phyloP scores from a whole-genome alignment of 2,113 vertebrate genomes.

The Tragelaphus imberbis region DNA sequence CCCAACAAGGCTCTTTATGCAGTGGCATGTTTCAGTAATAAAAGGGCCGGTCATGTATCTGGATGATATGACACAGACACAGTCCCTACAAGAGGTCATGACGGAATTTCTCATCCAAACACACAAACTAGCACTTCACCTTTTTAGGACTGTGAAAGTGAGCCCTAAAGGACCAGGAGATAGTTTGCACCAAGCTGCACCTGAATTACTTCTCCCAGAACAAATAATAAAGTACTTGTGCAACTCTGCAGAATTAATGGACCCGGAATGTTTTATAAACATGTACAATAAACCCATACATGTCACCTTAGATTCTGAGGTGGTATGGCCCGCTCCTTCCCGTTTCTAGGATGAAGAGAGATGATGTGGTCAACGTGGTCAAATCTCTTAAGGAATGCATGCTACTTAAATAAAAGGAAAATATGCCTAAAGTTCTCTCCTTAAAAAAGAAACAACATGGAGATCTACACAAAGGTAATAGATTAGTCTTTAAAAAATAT shows the following conservation, averaged over 20 bases:
- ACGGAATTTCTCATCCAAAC: constrained; percentile 68
- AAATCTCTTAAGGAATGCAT: background rate
- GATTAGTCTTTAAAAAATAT: background rate
- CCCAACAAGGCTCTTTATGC: constrained; percentile 71
- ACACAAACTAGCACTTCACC: constrained; percentile 43
- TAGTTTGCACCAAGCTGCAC: constrained; percentile 13
- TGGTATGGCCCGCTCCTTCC: constrained; percentile 73
- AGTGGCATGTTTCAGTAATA: constrained; percentile 68
- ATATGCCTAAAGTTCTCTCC: background rate
- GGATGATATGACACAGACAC: background rate
- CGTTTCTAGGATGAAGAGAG: constrained; percentile 28
- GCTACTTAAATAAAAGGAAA: constrained; percentile 23
- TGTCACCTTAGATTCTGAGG: constrained; percentile 68
- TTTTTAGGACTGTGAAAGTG: constrained; percentile 63
- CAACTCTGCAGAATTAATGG: constrained; percentile 46
- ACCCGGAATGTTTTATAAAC: constrained; percentile 69
- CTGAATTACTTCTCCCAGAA: constrained; percentile 67
- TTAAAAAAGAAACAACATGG: background rate
- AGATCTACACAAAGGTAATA: background rate
- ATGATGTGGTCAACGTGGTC: background rate
- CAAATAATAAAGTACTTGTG: constrained; percentile 69
- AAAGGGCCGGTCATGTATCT: background rate
- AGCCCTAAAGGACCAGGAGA: constrained; percentile 22
- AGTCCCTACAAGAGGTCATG: constrained; percentile 53
- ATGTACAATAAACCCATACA: constrained; percentile 74